Base-by-base conservation (phyloP, 2,797 vertebrate species). In the Nasua narica region DNA sequence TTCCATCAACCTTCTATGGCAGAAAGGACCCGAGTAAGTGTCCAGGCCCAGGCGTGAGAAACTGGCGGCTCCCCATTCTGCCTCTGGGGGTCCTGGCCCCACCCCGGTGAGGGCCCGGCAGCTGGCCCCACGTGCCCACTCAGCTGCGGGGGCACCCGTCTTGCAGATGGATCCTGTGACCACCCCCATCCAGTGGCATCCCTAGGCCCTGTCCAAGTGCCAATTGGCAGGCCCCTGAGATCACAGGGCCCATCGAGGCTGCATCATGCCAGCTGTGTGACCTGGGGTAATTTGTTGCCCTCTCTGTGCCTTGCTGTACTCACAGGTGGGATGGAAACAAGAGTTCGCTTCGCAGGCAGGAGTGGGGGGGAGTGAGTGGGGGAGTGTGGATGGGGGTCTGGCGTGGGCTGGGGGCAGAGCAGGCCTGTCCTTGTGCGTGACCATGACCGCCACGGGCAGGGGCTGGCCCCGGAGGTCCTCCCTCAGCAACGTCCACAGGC, bases 121-220 rank as follows among this genome's bases (percentile, higher is more conserved):
- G 54, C 70, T 32, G 19, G 27, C 21, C 6, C 54, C 7, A 3
- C 0, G 0, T 1, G 21, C 32, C 21, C 6, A 21, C 40, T 21
- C 3, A 4, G 29, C 14, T 2, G 15, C 18, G 32, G 86, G 5
- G 46, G 46, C 5, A 1, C 70, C 70, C 32, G 12, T 48, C 52
- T 27, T 35, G 40, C 86, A 88, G 11, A 23, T 9, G 37, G 54
- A 19, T 54, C 52, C 54, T 48, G 3, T 27, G 23, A 13, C 21
- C 3, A 3, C 40, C 40, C 52, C 21, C 5, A 4, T 7, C 70
- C 54, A 76, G 32, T 14, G 13, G n/a, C 32, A 21, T 14, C 9
- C 54, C 54, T 5, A 7, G 37, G 35, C 58, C 40, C 70, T 60
- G 54, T 40, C 70, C 40, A 18, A 13, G 74, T 18, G 32, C 40